These are phyloP conservation scores for Dipodomys ordii DNA, from an alignment of 2,113 vertebrate genomes.

Conservation along the genomic window DNA sequence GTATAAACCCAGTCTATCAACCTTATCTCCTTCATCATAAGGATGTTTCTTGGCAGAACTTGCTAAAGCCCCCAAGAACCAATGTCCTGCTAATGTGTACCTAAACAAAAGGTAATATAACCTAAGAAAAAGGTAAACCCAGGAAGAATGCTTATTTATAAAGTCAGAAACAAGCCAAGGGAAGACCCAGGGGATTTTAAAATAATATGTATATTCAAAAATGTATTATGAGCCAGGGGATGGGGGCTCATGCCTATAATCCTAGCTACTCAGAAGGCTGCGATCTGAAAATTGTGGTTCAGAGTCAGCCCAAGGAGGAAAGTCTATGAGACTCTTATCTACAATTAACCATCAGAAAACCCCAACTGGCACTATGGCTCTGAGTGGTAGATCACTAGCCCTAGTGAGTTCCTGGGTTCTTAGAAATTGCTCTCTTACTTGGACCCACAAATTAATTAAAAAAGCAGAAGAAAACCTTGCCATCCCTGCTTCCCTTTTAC, in stretches of 20 bases:
- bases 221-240: background rate
- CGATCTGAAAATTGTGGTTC: too few species aligned
- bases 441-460: too few species aligned
- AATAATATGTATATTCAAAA: background rate
- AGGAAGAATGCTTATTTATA: background rate
- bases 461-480: too few species aligned
- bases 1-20: background rate
- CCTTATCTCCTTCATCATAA: background rate
- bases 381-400: too few species aligned
- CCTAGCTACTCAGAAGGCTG: too few species aligned
- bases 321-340: too few species aligned
- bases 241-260: too few species aligned
- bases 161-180: background rate
- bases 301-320: too few species aligned
- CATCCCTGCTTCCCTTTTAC: too few species aligned
- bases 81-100: background rate
- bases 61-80: background rate
- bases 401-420: background rate
- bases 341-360: too few species aligned
- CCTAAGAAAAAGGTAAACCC: background rate
- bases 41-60: background rate
- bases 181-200: background rate
- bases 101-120: background rate
- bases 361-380: too few species aligned
- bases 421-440: too few species aligned